These are phyloP conservation scores for Volucella inflata DNA, from an alignment of 2,888 invertebrate genomes.

Conservation along the genomic window DNA sequence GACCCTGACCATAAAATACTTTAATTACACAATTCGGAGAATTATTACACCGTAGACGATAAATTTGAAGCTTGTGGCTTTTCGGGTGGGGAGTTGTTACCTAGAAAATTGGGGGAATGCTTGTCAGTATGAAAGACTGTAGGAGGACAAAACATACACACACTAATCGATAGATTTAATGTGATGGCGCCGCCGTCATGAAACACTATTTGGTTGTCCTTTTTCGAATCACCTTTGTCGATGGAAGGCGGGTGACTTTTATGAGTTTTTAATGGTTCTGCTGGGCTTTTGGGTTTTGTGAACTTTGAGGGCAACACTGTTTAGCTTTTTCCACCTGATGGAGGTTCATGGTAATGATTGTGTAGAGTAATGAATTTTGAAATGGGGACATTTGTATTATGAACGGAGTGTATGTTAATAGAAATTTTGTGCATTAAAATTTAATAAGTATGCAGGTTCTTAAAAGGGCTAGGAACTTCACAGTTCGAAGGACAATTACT, in stretches of 20 bases:
- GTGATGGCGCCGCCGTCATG: conserved; percentile 1
- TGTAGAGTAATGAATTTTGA: too few species aligned
- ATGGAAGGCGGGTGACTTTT: neutral
- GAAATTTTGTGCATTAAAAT: too few species aligned
- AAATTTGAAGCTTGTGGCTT: conserved; percentile 34
- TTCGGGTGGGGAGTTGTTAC: conserved; percentile 11
- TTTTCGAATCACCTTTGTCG: neutral
- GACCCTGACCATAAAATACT: conserved; percentile 48
- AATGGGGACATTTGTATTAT: too few species aligned
- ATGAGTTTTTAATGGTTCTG: conserved; percentile 41
- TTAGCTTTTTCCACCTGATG: too few species aligned
- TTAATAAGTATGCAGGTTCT: too few species aligned
- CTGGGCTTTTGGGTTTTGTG: conserved; percentile 17
- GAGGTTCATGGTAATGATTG: too few species aligned
- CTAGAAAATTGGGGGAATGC: neutral
- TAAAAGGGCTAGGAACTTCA: too few species aligned
- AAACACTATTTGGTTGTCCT: conserved; percentile 21
- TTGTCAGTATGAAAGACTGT: neutral
- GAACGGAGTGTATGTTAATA: too few species aligned
- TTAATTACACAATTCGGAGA: conserved; percentile 45
- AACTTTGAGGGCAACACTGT: neutral
- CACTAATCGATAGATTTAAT: neutral
- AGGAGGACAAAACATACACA: neutral
- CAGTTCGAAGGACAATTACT: too few species aligned
- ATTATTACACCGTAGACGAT: conserved; percentile 48